Evolutionary conservation across 2,797 vertebrate species (phyloP).

Genomic region (Pseudochirops corinnae): DNA sequence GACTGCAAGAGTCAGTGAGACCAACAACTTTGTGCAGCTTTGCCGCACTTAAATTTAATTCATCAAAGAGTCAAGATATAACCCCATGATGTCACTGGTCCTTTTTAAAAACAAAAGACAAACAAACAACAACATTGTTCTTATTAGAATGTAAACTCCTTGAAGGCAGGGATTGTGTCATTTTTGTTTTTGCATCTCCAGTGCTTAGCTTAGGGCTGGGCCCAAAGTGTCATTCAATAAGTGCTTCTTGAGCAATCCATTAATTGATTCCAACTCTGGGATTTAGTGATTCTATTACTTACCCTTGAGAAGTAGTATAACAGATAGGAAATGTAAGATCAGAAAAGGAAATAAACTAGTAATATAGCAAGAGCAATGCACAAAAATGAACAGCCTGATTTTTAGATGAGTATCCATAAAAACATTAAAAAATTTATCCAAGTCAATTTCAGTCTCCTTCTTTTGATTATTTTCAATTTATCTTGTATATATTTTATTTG

Average conservation of each 20-base stretch:
- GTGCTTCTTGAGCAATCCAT: constrained; percentile 11
- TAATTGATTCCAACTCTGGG: not conserved
- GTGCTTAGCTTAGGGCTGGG: not conserved
- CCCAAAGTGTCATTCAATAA: not conserved
- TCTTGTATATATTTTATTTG: not conserved
- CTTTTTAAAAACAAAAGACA: not conserved
- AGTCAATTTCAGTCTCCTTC: not conserved
- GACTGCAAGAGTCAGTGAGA: not conserved
- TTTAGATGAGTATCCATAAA: not conserved
- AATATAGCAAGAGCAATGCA: not conserved
- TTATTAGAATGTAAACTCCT: not conserved
- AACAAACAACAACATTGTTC: not conserved
- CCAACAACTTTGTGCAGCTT: not conserved
- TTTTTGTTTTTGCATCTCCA: not conserved
- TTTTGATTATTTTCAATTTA: not conserved
- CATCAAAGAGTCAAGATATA: not conserved
- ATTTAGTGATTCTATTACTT: not conserved
- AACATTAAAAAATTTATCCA: not conserved
- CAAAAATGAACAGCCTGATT: not conserved
- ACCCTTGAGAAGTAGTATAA: not conserved
- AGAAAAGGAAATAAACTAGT: not conserved
- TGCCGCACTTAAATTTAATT: not conserved
- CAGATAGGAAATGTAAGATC: not conserved
- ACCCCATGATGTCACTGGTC: not conserved
- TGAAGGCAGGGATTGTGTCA: not conserved